Conservation (phyloP, 1,140 invertebrate species). For the Eubasilissa regina region DNA sequence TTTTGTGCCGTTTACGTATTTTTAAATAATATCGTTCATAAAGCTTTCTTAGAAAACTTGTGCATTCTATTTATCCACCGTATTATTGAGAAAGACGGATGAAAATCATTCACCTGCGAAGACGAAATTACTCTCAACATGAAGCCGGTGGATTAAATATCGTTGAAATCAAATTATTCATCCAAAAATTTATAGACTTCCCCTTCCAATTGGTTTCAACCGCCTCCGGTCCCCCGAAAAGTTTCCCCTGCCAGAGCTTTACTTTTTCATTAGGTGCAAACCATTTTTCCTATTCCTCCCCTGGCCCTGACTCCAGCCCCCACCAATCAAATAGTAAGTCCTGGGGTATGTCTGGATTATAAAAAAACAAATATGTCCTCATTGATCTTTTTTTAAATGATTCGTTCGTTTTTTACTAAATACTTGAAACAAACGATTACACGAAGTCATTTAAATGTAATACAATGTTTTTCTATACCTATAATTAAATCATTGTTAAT, state of each 20-base stretch:
- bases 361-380: constrained; percentile 13
- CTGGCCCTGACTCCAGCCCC: neutral
- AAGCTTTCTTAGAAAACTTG: too few species aligned
- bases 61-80: too few species aligned
- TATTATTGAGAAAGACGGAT: neutral
- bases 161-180: constrained; percentile 40
- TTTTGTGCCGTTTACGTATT: too few species aligned
- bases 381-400: neutral
- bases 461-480: too few species aligned
- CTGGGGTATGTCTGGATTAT: neutral
- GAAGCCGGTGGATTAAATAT: constrained; percentile 21
- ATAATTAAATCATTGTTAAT: too few species aligned
- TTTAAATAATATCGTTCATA: too few species aligned
- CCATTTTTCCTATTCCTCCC: constrained; percentile 22
- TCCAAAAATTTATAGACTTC: constrained; percentile 33
- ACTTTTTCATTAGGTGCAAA: constrained; percentile 37
- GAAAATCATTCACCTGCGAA: constrained; percentile 25
- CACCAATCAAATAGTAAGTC: constrained; percentile 37
- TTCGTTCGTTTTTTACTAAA: too few species aligned
- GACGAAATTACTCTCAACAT: neutral
- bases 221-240: neutral
- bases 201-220: neutral
- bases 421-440: too few species aligned
- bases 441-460: too few species aligned
- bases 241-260: constrained; percentile 17